phyloP scores from a whole-genome alignment of 23 tunicate species.

The Trididemnum clinides region DNA sequence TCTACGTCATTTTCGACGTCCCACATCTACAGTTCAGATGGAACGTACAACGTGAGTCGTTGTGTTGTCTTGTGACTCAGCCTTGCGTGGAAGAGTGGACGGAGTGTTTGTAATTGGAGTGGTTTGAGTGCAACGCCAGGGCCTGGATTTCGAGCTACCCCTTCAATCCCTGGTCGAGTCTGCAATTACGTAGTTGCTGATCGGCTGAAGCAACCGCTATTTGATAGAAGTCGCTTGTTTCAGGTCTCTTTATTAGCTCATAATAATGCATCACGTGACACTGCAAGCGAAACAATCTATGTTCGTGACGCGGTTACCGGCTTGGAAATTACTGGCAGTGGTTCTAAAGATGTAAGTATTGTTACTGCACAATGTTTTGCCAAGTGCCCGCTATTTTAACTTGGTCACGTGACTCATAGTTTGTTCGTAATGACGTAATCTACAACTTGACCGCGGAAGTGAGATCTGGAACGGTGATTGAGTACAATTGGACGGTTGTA shows the following conservation, averaged over 20 bases:
- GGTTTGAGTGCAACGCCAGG: too few species aligned
- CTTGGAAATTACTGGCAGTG: constrained; percentile 35
- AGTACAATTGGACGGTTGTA: constrained; percentile 43
- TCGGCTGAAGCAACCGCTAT: too few species aligned
- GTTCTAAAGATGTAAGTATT: constrained; percentile 6
- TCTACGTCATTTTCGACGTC: neutral
- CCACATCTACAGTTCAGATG: neutral
- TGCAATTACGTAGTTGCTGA: too few species aligned
- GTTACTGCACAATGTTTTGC: too few species aligned
- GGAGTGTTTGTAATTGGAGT: too few species aligned
- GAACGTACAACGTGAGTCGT: constrained; percentile 42
- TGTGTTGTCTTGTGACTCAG: neutral
- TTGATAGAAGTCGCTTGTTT: too few species aligned
- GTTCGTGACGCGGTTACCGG: constrained; percentile 51
- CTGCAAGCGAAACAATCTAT: constrained; percentile 7
- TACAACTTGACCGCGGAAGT: constrained; percentile 37
- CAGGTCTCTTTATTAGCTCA: constrained; percentile 30
- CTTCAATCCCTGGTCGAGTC: too few species aligned
- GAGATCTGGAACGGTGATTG: constrained; percentile 30
- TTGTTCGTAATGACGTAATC: constrained; percentile 4
- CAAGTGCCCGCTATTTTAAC: too few species aligned
- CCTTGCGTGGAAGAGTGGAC: too few species aligned
- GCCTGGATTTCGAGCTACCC: too few species aligned
- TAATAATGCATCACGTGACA: constrained; percentile 46
- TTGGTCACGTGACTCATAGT: too few species aligned